Evolutionary conservation across 1,140 invertebrate species (phyloP), one percentile per base, ranked within the genome.

Genomic region (Leptonema lineaticorne): DNA sequence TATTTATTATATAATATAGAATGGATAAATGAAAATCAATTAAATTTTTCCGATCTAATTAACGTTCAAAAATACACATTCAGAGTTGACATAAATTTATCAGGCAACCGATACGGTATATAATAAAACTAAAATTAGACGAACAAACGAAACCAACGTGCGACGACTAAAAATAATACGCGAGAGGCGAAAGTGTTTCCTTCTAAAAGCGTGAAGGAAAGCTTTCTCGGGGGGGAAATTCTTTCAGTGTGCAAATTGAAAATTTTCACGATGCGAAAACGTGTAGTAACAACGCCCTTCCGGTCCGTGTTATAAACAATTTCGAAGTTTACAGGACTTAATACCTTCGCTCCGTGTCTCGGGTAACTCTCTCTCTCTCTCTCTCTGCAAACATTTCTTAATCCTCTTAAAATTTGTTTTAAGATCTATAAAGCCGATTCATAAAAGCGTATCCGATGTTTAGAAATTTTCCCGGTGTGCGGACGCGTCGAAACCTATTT

Each of bases 361-460:
- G 9, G 27, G 50, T 53, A 53, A 53, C 50, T 24, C n/a, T n/a
- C n/a, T n/a, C n/a, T n/a, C n/a, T n/a, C n/a, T n/a, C n/a, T n/a
- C n/a, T n/a, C n/a, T n/a, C 22, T 53, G 22, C 50, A 53, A 53
- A 53, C 50, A 53, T 53, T 53, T 53, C 22, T 20, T 53, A 53
- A 53, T 53, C 50, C 50, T 53, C 50, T 53, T 53, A 53, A 53
- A 53, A 53, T 53, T 53, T 53, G 50, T 53, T 53, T 53, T 53
- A 53, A 53, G 50, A 53, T 53, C 50, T 53, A 53, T 33, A 33
- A 53, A 53, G 50, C 50, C 24, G 50, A 53, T 53, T 53, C 50
- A 53, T 53, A 53, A 53, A 53, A 53, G 50, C 50, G 50, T 22
- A 53, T 53, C 50, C 27, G 24, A 53, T 53, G 22, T 53, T 53